Evolutionary conservation across 2,113 vertebrate genomes (phyloP), one percentile per base, ranked within the genome.

Genomic region (Diphyllodes magnificus): DNA sequence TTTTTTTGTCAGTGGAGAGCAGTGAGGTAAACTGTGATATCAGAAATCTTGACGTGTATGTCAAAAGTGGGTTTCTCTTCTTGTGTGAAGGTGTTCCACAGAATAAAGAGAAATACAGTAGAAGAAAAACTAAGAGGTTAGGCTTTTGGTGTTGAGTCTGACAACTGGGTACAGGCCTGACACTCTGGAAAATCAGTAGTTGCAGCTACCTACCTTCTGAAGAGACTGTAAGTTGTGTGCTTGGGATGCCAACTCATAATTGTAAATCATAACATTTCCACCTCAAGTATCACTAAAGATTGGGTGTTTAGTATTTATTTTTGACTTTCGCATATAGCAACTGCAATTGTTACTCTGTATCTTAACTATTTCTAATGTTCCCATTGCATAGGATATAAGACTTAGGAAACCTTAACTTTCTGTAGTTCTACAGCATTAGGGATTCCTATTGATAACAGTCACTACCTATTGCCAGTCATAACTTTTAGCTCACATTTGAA

Each of bases 41-140:
- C 91, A 61, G 70, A 94, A 96, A 96, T 81, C 70, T 78, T 95
- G 94, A 88, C 93, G 65, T 78, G 28, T 71, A 21, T 15, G 45
- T 95, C 95, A 94, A 86, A 93, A 93, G 78, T 17, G 8, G 44
- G 21, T 57, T 92, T 96, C 35, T 91, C 40, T 88, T 95, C 28
- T 47, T 90, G 65, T 86, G 47, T 7, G 1, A 88, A 78, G 23
- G 28, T 93, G 42, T 72, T 92, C 45, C 73, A 77, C 23, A 93
- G 44, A 85, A 79, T 92, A 78, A 79, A 82, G 76, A 50, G 54
- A 95, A 73, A 42, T 50, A 64, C 4, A 86, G 15, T 37, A 11
- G 47, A 90, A 82, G 18, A 39, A 86, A 66, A 88, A 61, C 23
- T 27, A 87, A 68, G 24, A 66, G 37, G 37, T 57, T 75, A 94